Percentiles rank a stretch among this genome's conserved stretches.
phyloP scores from a whole-genome alignment of 2,888 invertebrate genomes.

The Stratiomys singularior region DNA sequence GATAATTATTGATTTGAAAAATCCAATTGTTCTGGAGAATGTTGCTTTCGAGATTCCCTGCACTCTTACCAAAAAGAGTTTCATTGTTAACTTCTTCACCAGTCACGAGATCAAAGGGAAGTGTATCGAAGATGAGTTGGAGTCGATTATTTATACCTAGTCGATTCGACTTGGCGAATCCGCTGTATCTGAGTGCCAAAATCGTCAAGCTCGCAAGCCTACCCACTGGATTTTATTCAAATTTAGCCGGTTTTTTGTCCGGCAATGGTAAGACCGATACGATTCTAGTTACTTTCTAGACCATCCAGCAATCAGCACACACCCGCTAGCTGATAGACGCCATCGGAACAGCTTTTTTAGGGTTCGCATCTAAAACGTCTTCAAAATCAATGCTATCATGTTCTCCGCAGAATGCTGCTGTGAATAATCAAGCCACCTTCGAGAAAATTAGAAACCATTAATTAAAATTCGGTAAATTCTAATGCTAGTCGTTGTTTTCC shows the following conservation, averaged over 20 bases:
- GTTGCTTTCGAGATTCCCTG: neutral
- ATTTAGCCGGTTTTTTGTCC: conserved; percentile 15
- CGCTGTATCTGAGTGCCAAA: neutral
- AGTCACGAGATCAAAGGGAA: conserved; percentile 44
- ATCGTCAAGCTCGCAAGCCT: neutral
- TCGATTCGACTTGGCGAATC: neutral
- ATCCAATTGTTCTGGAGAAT: neutral
- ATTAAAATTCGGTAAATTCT: neutral
- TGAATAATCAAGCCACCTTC: conserved; percentile 5
- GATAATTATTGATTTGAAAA: neutral
- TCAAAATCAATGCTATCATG: neutral
- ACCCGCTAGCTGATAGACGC: too few relatives aligned
- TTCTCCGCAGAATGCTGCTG: neutral
- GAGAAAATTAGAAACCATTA: neutral
- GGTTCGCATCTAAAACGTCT: neutral
- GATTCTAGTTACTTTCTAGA: conserved; percentile 34
- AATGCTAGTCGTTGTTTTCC: neutral
- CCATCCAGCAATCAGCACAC: conserved; percentile 3
- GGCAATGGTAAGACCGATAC: neutral
- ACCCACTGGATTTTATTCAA: conserved; percentile 6
- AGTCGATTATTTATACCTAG: conserved; percentile 39
- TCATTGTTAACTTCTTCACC: conserved; percentile 41
- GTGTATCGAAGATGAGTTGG: conserved; percentile 34
- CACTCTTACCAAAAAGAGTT: conserved; percentile 33
- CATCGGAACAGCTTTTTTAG: neutral